These are phyloP conservation scores for Melieria omissa DNA, from an alignment of 2,888 invertebrate species.

Conservation along the genomic window DNA sequence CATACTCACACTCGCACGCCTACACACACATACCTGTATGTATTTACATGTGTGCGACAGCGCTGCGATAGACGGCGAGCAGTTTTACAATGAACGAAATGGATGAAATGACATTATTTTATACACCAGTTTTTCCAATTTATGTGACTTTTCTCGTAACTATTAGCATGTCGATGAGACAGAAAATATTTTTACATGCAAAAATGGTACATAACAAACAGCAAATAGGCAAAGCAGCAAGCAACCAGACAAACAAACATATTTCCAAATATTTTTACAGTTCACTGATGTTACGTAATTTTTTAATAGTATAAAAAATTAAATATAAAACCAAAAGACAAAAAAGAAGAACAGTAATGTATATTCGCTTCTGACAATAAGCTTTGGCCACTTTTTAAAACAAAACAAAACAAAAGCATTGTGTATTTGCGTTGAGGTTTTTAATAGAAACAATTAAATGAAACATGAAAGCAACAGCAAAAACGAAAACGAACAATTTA, in stretches of 20 bases:
- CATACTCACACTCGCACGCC: no score
- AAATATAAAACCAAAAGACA: constrained; percentile 36
- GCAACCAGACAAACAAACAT: constrained; percentile 3
- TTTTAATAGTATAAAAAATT: constrained; percentile 24
- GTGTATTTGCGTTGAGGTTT: no score
- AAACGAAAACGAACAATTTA: constrained; percentile 27
- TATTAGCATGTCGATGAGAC: no score
- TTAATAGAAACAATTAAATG: constrained; percentile 26
- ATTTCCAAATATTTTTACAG: constrained; percentile 36
- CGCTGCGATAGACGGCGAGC: no score
- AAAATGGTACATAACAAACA: background rate
- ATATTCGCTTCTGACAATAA: constrained; percentile 66
- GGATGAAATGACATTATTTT: no score
- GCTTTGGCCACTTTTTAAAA: constrained; percentile 62
- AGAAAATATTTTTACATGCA: no score
- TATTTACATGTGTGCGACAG: no score
- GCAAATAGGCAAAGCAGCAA: constrained; percentile 12
- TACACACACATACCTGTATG: no score
- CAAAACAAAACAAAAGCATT: constrained; percentile 28
- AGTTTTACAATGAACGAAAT: no score
- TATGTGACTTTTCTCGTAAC: no score
- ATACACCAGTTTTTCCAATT: no score
- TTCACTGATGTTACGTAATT: constrained; percentile 36
- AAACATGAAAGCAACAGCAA: constrained; percentile 23
- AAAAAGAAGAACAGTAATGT: constrained; percentile 51